A percentile compares a stretch with the other conserved stretches of the same genome.
Evolutionary conservation across 2,888 invertebrate species (phyloP).

Genomic region (Pristionchus exspectatus): DNA sequence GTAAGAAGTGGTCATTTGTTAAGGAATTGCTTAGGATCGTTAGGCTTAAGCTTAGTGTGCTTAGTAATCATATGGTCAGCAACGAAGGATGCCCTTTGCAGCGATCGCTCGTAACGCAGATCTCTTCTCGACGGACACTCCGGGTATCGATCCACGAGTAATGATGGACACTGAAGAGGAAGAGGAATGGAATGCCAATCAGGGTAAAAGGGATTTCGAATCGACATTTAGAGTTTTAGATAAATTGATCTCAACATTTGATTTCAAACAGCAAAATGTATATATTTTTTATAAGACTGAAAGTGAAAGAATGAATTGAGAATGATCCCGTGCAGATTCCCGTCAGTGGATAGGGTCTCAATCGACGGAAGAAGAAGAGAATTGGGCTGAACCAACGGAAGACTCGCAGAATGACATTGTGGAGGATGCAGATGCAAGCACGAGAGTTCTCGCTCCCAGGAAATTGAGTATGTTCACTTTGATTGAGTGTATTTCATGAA

Average conservation of each 20-base stretch:
- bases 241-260: too few species aligned
- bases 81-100: background rate
- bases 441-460: slow-evolving; percentile 46
- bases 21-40: too few species aligned
- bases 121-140: slow-evolving; percentile 49
- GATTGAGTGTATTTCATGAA: background rate
- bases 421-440: background rate
- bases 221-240: too few species aligned
- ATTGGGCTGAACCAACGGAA: background rate
- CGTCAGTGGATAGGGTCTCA: background rate
- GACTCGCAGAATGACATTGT: slow-evolving; percentile 34
- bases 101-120: background rate
- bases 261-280: too few species aligned
- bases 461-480: slow-evolving; percentile 36
- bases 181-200: slow-evolving; percentile 6
- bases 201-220: background rate
- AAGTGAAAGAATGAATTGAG: background rate
- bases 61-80: too few species aligned
- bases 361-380: slow-evolving; percentile 14
- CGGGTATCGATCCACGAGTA: background rate
- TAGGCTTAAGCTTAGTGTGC: too few species aligned
- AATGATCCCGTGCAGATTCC: background rate
- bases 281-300: background rate
- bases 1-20: too few species aligned
- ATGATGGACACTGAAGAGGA: slow-evolving; percentile 2